Base-by-base conservation (phyloP, 2,797 vertebrate species). In the Gila robusta region DNA sequence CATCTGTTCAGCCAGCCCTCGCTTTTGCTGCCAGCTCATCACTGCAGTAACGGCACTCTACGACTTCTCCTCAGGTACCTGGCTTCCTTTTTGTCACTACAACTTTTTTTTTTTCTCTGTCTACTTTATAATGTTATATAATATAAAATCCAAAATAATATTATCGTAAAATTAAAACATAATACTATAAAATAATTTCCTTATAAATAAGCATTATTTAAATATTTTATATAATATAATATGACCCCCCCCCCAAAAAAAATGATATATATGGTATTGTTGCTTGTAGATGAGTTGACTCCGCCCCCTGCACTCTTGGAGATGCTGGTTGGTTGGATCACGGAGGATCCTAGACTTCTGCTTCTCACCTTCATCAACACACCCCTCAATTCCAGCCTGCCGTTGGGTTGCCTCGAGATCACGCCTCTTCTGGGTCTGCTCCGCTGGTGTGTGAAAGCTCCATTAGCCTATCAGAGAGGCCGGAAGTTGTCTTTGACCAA, bases 21-120 rank as follows among this genome's bases (percentile, higher is more conserved):
- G 97, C 54, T 99, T 99, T 95, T 99, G 98, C 94, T 99, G 98
- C 93, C 98, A 99, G 95, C 97, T 99, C 90, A 96, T 99, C 87
- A 98, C 97, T 0, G 96, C 98, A 0, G 96, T 99, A 85, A 97
- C 98, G 0, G 96, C 97, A 0, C 95, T 99, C 0, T 99, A 98
- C 0, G 97, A 99, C 93, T 94, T 99, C 91, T 97, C 96, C 0
- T 94, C 96, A 90, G 96, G 97, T 97, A 88, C 54, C 21, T 69
- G 4, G 8, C 37, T n/a, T 59, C 16, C 16, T 10, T 66, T 54
- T 52, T 74, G 21, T 16, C 19, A n/a, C 32, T n/a, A 37, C 19
- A 77, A 6, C 11, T 5, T 77, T 0, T 9, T n/a, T 59, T 39
- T 9, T 37, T 16, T 17, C 10, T 35, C 14, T 23, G 26, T 54